Base-by-base conservation (phyloP, 2,888 invertebrate species). In the Amblyjoppa proteus region DNA sequence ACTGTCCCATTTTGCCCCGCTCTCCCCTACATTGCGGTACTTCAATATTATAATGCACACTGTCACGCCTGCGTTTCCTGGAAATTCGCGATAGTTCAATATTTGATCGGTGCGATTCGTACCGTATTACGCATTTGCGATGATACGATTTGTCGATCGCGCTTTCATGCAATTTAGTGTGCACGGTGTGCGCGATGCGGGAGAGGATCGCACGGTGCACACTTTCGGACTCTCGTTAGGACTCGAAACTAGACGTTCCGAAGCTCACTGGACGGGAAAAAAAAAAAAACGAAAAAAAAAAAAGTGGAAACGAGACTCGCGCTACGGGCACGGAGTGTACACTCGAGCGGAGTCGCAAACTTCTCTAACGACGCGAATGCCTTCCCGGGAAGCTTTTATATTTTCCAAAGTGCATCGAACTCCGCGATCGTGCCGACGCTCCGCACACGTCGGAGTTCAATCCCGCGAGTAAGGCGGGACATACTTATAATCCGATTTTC, bases 361-460 rank as follows among this genome's bases (percentile, higher is more conserved):
- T 82, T 82, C 69, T 82, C 41, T 77, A 82, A 82, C 82, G 82
- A 82, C 66, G 76, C 70, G 70, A 66, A 76, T 76, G 51, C 75
- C 51, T 76, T 31, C 13, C 28, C 4, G 16, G 34, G 34, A 16
- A 31, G 16, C 11, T 61, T 61, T 61, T 34, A 61, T 61, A 61
- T 28, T 61, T n/a, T 34, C 11, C 34, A 13, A 31, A 61, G 61
- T 61, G 61, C 31, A 61, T 28, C 61, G 16, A 61, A 61, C 28
- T 16, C n/a, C 34, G 34, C 3, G 31, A 34, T 61, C 34, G 31
- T 5, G 34, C 16, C 11, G 31, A 0, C 16, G 61, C 34, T 16
- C 16, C n/a, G 16, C 11, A 34, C n/a, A 31, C 61, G 28, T 16
- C 16, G n/a, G 16, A 61, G 31, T 61, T 61, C 31, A 13, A 34